A percentile compares a stretch with the other conserved stretches of the same genome.
These are phyloP conservation scores for Philotrypesis tridentata DNA, from an alignment of 1,140 invertebrate species.

Conservation along the genomic window DNA sequence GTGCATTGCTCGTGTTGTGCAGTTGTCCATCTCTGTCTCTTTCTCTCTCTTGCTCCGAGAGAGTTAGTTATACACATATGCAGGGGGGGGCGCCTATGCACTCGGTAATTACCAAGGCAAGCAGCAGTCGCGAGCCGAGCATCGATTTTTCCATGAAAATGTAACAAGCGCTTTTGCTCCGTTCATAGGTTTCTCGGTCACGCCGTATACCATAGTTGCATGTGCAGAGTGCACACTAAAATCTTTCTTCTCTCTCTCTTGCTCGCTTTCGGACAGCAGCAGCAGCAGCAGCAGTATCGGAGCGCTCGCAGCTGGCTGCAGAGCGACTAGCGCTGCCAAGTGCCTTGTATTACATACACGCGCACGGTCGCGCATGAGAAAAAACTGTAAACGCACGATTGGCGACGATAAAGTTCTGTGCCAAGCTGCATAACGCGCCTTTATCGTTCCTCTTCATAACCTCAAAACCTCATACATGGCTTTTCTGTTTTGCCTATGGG, in stretches of 20 bases:
- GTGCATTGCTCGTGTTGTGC: no score
- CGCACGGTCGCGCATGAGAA: no score
- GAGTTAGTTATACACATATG: not conserved
- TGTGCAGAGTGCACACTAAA: not conserved
- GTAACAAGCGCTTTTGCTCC: not conserved
- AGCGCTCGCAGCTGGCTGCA: no score
- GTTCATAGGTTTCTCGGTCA: not conserved
- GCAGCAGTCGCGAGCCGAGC: no score
- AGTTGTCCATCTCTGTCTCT: constrained; percentile 5
- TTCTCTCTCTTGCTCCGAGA: constrained; percentile 2
- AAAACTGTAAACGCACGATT: not conserved
- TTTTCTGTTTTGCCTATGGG: not conserved
- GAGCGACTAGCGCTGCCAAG: no score
- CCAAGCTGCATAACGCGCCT: not conserved
- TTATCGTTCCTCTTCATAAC: not conserved
- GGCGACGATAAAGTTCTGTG: not conserved
- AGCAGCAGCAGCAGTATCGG: no score
- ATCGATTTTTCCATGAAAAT: not conserved
- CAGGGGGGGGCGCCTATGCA: not conserved
- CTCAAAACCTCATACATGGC: not conserved
- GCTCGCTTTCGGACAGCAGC: no score
- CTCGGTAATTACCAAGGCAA: not conserved
- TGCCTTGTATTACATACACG: no score
- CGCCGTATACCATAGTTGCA: not conserved
- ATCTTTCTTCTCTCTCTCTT: no score